phyloP scores from a whole-genome alignment of 2,888 invertebrate species.

The Entomobrya multifasciata region DNA sequence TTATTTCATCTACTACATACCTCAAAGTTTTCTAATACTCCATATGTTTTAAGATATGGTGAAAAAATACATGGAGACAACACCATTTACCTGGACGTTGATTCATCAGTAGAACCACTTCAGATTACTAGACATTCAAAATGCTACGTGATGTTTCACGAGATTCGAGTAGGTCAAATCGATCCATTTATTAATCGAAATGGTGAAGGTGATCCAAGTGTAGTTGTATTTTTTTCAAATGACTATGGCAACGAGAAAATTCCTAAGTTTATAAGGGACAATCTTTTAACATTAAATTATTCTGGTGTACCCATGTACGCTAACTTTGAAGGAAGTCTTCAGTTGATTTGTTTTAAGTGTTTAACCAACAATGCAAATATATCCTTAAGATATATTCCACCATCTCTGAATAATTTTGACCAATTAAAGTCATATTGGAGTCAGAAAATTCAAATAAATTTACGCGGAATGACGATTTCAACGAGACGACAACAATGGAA shows the following conservation, averaged over 20 bases:
- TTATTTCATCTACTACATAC: too few relatives aligned
- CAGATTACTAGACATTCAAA: not conserved
- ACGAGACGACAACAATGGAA: too few relatives aligned
- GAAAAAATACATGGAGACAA: too few relatives aligned
- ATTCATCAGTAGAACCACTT: too few relatives aligned
- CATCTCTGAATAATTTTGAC: too few relatives aligned
- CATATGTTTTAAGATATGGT: too few relatives aligned
- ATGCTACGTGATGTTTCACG: not conserved
- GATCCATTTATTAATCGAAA: not conserved
- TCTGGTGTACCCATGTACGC: not conserved
- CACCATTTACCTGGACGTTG: too few relatives aligned
- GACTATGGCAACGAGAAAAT: not conserved
- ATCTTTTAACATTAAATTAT: not conserved
- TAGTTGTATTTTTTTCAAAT: not conserved
- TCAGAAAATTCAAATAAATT: too few relatives aligned
- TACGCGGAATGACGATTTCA: too few relatives aligned
- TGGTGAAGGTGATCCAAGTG: not conserved
- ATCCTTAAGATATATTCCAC: too few relatives aligned
- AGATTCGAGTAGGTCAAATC: not conserved
- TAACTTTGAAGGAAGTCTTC: not conserved
- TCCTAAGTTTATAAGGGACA: not conserved
- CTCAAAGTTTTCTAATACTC: too few relatives aligned
- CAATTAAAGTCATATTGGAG: too few relatives aligned
- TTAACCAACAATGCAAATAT: not conserved
- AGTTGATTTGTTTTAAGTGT: not conserved